Evolutionary conservation across 2,113 vertebrate species (phyloP).

Genomic region (Abramis brama): DNA sequence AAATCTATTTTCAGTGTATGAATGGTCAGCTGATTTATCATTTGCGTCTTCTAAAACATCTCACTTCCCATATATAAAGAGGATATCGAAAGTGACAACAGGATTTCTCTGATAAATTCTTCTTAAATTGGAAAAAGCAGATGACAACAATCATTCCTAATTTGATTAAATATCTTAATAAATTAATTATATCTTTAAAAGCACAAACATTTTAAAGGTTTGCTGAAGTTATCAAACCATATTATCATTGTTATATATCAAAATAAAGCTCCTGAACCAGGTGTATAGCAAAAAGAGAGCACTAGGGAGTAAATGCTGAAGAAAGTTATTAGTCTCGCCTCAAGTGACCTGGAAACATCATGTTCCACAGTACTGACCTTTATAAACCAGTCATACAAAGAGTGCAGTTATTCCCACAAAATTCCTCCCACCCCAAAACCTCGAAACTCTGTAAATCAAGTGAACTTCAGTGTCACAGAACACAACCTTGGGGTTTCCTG

Average conservation of each 20-base stretch:
- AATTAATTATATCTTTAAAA: background rate
- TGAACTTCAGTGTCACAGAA: slow-evolving; percentile 45
- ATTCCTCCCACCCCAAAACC: slow-evolving; percentile 6
- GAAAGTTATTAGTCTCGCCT: slow-evolving; percentile 47
- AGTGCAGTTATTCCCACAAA: slow-evolving; percentile 53
- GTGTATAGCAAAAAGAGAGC: background rate
- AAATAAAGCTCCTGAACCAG: background rate
- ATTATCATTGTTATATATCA: background rate
- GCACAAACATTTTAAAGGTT: background rate
- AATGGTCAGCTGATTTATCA: slow-evolving; percentile 11
- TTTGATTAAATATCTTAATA: no score
- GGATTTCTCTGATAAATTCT: slow-evolving; percentile 24
- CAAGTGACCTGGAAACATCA: slow-evolving; percentile 50
- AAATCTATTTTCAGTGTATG: slow-evolving; percentile 39
- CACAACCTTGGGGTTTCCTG: slow-evolving; percentile 40
- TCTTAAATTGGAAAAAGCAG: background rate
- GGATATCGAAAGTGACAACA: background rate
- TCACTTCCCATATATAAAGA: slow-evolving; percentile 20
- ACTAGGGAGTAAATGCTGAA: slow-evolving; percentile 11
- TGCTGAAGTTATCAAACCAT: background rate
- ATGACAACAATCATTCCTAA: background rate
- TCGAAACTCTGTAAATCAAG: slow-evolving; percentile 54
- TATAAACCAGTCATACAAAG: slow-evolving; percentile 55
- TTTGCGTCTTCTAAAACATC: background rate
- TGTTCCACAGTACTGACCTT: slow-evolving; percentile 24